These are phyloP conservation scores for Seira musarum DNA, from an alignment of 2,888 invertebrate species.

Conservation along the genomic window DNA sequence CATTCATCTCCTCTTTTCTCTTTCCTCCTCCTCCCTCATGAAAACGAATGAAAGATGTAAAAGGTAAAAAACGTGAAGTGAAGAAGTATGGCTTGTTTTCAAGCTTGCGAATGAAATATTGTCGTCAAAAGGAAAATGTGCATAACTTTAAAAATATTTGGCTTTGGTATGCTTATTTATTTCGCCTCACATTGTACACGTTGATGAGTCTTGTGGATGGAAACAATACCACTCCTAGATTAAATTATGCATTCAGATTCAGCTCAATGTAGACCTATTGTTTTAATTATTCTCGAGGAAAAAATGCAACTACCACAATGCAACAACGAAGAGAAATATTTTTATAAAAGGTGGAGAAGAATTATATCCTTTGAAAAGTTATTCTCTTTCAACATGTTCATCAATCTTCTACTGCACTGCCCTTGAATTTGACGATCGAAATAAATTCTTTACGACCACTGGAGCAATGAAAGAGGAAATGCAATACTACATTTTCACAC, in stretches of 20 bases:
- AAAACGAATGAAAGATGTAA: background rate
- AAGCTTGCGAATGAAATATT: background rate
- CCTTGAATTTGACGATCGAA: background rate
- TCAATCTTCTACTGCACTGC: background rate
- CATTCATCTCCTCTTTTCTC: constrained; percentile 48
- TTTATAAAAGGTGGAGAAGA: too few species aligned
- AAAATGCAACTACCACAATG: too few species aligned
- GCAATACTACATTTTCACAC: background rate
- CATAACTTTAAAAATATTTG: background rate
- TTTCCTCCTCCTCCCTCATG: background rate
- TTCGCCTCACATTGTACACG: background rate
- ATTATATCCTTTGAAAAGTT: too few species aligned
- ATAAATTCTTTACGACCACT: background rate
- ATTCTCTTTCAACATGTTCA: too few species aligned
- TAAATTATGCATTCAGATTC: background rate
- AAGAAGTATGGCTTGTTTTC: constrained; percentile 13
- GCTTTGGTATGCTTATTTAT: background rate
- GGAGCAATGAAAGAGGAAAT: constrained; percentile 14
- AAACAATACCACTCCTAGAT: background rate
- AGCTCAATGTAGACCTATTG: background rate
- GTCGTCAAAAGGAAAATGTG: background rate
- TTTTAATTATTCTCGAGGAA: background rate
- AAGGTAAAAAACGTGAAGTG: constrained; percentile 18
- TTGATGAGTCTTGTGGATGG: background rate
- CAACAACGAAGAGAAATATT: too few species aligned